Base-by-base conservation (phyloP, 2,888 invertebrate genomes). In the Eurytoma californica region DNA sequence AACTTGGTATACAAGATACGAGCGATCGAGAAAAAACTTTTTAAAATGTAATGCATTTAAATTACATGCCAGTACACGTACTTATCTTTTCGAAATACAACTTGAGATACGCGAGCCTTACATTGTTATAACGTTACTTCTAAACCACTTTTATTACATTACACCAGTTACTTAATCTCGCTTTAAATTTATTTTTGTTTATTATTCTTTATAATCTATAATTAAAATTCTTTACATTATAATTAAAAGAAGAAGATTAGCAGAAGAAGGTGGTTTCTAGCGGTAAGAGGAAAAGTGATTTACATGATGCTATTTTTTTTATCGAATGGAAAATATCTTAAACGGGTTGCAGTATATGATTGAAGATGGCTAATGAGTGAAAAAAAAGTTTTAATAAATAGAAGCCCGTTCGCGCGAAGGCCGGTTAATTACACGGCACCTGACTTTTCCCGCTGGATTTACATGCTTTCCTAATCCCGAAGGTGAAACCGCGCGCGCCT, bases 21-120 rank as follows among this genome's bases (percentile, higher is more conserved):
- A 39, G 39, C 39, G 30, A 55, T 72, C 39, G 47, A 47, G 47
- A 47, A 63, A 18, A 49, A 66, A 66, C 28, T 57, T 49, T 66
- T 66, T 49, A 55, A 65, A 67, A 74, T 30, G 58, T 74, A 74
- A 74, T 67, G 58, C 66, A 74, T 74, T 67, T 67, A 74, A 74
- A 74, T 74, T 74, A 30, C 30, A 74, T 49, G 58, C 20, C 9
- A 24, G 49, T 39, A 16, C 18, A 9, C 47, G 16, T 51, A 63
- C 53, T 73, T 73, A 65, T 51, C 55, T 63, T 63, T 39, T 39
- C 18, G 18, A 63, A 39, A 30, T 18, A 63, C n/a, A 39, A 18
- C 30, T 63, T n/a, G 63, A 47, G 39, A 39, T 39, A n/a, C 63
- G 18, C 63, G 39, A 39, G 30, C 12, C 39, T 30, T 63, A 12